A percentile compares a stretch with the other conserved stretches of the same genome.
Conservation (phyloP, 2,888 invertebrate genomes). For the Protodeltote pygarga region DNA sequence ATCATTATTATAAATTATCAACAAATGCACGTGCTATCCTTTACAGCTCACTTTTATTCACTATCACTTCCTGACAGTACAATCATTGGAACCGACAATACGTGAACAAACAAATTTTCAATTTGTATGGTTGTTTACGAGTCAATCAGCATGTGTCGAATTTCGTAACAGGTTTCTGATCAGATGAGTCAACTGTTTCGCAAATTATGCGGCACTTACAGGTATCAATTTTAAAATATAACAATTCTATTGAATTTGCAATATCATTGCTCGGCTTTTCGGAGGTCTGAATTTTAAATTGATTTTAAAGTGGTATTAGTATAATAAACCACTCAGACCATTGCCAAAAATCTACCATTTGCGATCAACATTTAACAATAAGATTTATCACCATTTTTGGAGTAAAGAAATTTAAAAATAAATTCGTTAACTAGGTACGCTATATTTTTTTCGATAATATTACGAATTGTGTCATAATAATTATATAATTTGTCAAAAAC, state of each 20-base stretch:
- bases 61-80: constrained; percentile 20
- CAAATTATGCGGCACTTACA: constrained; percentile 4
- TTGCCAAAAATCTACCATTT: too few species aligned
- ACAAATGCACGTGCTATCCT: constrained; percentile 32
- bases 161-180: constrained; percentile 26
- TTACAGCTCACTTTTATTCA: not conserved
- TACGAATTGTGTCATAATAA: too few species aligned
- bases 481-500: too few species aligned
- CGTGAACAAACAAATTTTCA: constrained; percentile 6
- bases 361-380: too few species aligned
- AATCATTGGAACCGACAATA: constrained; percentile 7
- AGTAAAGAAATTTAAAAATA: too few species aligned
- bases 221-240: not conserved
- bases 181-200: constrained; percentile 8
- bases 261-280: not conserved
- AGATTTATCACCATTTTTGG: too few species aligned
- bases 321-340: too few species aligned
- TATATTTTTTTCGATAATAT: too few species aligned
- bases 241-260: not conserved
- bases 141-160: constrained; percentile 8
- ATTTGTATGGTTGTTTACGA: constrained; percentile 12
- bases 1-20: constrained; percentile 16
- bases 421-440: too few species aligned
- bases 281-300: too few species aligned
- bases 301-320: too few species aligned